phyloP scores from a whole-genome alignment of 2,888 invertebrate species.

The Drosophila anceps region DNA sequence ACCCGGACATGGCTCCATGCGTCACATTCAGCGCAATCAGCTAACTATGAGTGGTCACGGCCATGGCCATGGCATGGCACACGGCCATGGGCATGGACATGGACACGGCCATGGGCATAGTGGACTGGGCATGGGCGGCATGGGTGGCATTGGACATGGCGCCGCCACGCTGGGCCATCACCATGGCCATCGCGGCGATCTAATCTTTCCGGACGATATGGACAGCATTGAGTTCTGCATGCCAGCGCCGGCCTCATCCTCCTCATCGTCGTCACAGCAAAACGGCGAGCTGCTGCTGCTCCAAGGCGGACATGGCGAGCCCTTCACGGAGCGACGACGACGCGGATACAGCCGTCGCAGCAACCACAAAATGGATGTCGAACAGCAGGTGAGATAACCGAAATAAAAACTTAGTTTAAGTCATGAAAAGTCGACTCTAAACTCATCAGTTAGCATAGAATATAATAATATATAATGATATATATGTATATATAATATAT shows the following conservation, averaged over 20 bases:
- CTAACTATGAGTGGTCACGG: constrained; percentile 61
- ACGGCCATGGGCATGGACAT: constrained; percentile 44
- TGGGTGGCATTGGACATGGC: constrained; percentile 45
- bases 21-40: constrained; percentile 53
- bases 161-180: constrained; percentile 78
- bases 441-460: too few relatives aligned
- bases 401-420: background rate
- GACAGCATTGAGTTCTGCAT: constrained; percentile 85
- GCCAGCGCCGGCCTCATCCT: constrained; percentile 78
- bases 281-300: constrained; percentile 77
- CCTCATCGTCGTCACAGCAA: constrained; percentile 73
- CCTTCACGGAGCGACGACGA: constrained; percentile 83
- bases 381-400: constrained; percentile 80
- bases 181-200: constrained; percentile 74
- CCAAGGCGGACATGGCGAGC: constrained; percentile 73
- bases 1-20: constrained; percentile 57
- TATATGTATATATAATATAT: too few relatives aligned
- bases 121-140: constrained; percentile 39
- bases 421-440: background rate
- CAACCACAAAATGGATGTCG: constrained; percentile 84
- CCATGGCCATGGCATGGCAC: constrained; percentile 37
- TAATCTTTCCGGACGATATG: constrained; percentile 84
- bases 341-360: constrained; percentile 83
- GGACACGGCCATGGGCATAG: constrained; percentile 27
- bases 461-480: too few relatives aligned